A percentile compares a stretch with the other conserved stretches of the same genome.
Evolutionary conservation across 2,113 vertebrate genomes (phyloP).

Genomic region (Nibea coibor): DNA sequence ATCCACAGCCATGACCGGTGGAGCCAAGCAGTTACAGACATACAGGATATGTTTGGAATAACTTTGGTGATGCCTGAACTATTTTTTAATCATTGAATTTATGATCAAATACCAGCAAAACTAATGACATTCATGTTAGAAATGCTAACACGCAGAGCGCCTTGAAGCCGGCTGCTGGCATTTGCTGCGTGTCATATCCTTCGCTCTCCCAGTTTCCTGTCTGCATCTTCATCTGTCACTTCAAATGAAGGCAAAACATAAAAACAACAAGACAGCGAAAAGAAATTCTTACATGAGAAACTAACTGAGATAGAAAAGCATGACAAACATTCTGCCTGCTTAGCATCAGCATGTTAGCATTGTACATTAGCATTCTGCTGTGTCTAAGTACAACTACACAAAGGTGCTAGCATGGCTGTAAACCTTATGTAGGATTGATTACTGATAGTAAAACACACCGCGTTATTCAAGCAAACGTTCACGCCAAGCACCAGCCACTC

Average conservation of each 20-base stretch:
- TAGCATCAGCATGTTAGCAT: neutral
- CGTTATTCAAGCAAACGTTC: neutral
- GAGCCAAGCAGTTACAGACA: too few species aligned
- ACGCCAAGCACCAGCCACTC: neutral
- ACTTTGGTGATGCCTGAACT: neutral
- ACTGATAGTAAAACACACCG: neutral
- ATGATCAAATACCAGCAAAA: neutral
- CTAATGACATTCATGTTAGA: neutral
- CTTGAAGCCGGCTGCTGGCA: too few species aligned
- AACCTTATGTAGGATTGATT: neutral
- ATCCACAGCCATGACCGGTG: too few species aligned
- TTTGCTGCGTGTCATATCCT: too few species aligned
- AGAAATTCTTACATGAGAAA: too few species aligned
- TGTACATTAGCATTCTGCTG: neutral
- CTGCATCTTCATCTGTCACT: too few species aligned
- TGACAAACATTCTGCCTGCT: too few species aligned
- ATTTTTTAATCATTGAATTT: neutral
- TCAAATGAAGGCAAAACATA: too few species aligned
- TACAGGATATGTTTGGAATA: neutral
- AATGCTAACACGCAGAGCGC: neutral
- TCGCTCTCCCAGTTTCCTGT: too few species aligned
- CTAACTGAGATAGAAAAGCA: neutral
- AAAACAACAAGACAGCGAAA: too few species aligned
- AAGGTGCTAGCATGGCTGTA: neutral
- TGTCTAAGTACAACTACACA: neutral